A percentile compares a stretch with the other conserved stretches of the same genome.
Conservation (phyloP, 2,113 vertebrate species). For the Deroptyus accipitrinus region DNA sequence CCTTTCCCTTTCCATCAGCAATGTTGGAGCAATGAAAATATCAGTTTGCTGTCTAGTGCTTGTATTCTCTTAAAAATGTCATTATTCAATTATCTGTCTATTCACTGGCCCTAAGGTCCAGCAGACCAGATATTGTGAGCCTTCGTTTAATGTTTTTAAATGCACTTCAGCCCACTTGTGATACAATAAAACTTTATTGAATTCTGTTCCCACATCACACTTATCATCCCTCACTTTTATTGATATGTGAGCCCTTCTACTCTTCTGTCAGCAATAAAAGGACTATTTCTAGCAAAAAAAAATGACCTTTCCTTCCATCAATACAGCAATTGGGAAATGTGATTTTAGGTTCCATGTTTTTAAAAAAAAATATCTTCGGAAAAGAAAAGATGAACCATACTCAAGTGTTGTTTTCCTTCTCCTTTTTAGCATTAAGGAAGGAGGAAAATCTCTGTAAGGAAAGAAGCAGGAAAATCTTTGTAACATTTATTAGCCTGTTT, state of each 20-base stretch:
- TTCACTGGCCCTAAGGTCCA: constrained; percentile 49
- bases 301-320: constrained; percentile 36
- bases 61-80: constrained; percentile 51
- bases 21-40: constrained; percentile 19
- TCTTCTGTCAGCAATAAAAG: constrained; percentile 45
- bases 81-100: constrained; percentile 64
- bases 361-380: not conserved
- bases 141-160: constrained; percentile 64
- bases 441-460: not conserved
- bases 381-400: not conserved
- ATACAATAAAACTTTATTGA: constrained; percentile 64
- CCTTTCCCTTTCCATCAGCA: not conserved
- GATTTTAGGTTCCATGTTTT: not conserved
- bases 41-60: constrained; percentile 38
- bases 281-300: constrained; percentile 28
- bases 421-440: not conserved
- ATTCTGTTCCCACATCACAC: constrained; percentile 53
- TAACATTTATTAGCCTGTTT: not conserved
- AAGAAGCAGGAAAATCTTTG: not conserved
- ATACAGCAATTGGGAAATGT: not conserved
- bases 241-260: constrained; percentile 30
- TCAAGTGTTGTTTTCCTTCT: not conserved
- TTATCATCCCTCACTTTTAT: constrained; percentile 45
- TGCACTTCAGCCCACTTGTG: constrained; percentile 40
- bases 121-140: constrained; percentile 13